These are phyloP conservation scores for Drosophila ficusphila DNA, from an alignment of 1,140 invertebrate species.

Conservation along the genomic window DNA sequence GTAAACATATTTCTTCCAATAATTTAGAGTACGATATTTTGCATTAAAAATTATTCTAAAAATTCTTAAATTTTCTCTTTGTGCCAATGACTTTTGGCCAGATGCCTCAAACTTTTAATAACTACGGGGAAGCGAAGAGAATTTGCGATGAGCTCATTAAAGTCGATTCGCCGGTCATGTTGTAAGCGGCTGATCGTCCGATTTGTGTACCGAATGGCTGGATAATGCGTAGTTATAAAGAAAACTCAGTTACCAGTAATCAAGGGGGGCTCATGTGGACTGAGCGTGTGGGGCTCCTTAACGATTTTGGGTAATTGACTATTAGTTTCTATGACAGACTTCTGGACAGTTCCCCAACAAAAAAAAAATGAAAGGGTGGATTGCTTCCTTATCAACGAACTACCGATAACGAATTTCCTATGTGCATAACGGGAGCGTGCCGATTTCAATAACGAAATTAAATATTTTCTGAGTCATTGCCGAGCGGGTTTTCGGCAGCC, in stretches of 20 bases:
- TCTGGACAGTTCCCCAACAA: slow-evolving; percentile 21
- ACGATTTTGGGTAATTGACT: not conserved
- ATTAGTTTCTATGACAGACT: not conserved
- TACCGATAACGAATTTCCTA: slow-evolving; percentile 18
- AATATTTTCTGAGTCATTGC: slow-evolving; percentile 31
- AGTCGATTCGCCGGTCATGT: slow-evolving; percentile 45
- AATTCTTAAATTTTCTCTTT: not conserved
- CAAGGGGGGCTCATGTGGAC: slow-evolving; percentile 33
- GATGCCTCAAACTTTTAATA: slow-evolving; percentile 7
- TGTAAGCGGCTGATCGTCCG: slow-evolving; percentile 56
- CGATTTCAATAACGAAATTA: slow-evolving; percentile 16
- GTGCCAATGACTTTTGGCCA: slow-evolving; percentile 24
- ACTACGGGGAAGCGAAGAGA: slow-evolving; percentile 11
- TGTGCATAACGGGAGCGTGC: slow-evolving; percentile 35
- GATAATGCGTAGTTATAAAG: slow-evolving; percentile 54
- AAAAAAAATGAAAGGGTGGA: too few species aligned
- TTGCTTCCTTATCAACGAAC: slow-evolving; percentile 20
- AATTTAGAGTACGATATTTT: too few species aligned
- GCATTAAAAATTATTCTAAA: too few species aligned
- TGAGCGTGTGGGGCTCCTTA: slow-evolving; percentile 21
- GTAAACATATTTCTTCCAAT: too few species aligned
- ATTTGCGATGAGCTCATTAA: slow-evolving; percentile 64
- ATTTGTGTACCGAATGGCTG: slow-evolving; percentile 17
- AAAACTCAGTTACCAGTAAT: slow-evolving; percentile 22
- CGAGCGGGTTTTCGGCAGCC: slow-evolving; percentile 14